Base-by-base conservation (phyloP, 2,113 vertebrate species). In the Gnathonemus echidnorhynchus region DNA sequence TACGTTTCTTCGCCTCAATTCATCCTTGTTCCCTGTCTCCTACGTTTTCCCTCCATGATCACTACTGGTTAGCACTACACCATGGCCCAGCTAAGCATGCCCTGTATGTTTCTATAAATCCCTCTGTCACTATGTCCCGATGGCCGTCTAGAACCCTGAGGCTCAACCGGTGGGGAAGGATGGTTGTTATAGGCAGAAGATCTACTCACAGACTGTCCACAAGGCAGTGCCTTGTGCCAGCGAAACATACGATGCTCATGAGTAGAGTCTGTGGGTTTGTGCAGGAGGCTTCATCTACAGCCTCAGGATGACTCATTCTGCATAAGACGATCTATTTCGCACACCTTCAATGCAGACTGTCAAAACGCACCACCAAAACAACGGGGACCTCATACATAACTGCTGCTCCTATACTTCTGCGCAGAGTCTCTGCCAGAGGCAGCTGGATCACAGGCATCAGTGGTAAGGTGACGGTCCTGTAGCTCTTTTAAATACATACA, bases 291-390 rank as follows among this genome's bases (percentile, higher is more conserved):
- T 89, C 39, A 91, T 84, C 62, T 89, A 88, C 88, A 90, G 42
- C 88, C 74, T 31, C 11, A 89, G 53, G 77, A 90, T 91, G 66
- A 93, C 77, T 93, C 92, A 89, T 31, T 46, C 66, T 83, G 66
- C 80, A 91, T 31, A 53, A 91, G 10, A 74, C 46, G 15, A n/a
- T 77, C 66, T 85, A 70, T 88, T 42, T 42, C 2, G 58, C 58
- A 90, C 88, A 90, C 56, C 89, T 53, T 87, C 86, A 62, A 74
- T 49, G 27, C 46, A 35, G 49, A 35, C 49, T 87, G n/a, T 87
- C 27, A 56, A 52, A 52, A 52, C 35, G 46, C 86, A 49, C 17
- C 86, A 50, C 17, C 31, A 35, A 19, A 21, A 35, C 27, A 52
- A 9, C 2, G 49, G 39, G 15, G 2, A 31, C 86, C 48, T 87